These are phyloP conservation scores for Rhinella marina DNA, from an alignment of 2,797 vertebrate genomes.

Conservation along the genomic window DNA sequence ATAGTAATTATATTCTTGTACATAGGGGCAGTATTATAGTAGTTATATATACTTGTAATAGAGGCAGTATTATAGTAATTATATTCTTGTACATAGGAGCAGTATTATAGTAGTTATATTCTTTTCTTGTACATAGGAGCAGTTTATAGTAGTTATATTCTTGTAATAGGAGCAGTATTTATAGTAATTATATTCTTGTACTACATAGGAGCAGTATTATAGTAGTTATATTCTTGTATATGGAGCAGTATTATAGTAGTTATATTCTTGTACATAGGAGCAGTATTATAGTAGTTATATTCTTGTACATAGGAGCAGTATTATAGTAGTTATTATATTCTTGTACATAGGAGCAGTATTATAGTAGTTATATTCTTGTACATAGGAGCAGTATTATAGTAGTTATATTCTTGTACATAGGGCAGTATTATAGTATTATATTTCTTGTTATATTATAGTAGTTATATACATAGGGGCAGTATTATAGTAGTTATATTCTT, in stretches of 20 bases:
- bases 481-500: neutral
- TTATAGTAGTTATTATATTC: no score
- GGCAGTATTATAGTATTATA: neutral
- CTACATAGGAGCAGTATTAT: no score
- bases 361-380: slow-evolving; percentile 13
- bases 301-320: no score
- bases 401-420: neutral
- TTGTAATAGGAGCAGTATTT: neutral
- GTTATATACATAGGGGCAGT: neutral
- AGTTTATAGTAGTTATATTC: neutral
- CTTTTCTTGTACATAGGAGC: neutral
- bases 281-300: slow-evolving; percentile 3
- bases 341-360: neutral
- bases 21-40: neutral
- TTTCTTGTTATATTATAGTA: neutral
- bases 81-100: no score
- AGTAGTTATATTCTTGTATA: no score
- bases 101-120: slow-evolving; percentile 3
- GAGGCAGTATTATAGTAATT: slow-evolving; percentile 3
- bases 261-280: neutral
- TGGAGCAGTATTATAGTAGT: slow-evolving; percentile 1
- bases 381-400: neutral
- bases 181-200: no score
- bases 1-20: slow-evolving; percentile 10
- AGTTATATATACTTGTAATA: neutral